phyloP scores from a whole-genome alignment of 2,113 vertebrate genomes.

The Naja naja region DNA sequence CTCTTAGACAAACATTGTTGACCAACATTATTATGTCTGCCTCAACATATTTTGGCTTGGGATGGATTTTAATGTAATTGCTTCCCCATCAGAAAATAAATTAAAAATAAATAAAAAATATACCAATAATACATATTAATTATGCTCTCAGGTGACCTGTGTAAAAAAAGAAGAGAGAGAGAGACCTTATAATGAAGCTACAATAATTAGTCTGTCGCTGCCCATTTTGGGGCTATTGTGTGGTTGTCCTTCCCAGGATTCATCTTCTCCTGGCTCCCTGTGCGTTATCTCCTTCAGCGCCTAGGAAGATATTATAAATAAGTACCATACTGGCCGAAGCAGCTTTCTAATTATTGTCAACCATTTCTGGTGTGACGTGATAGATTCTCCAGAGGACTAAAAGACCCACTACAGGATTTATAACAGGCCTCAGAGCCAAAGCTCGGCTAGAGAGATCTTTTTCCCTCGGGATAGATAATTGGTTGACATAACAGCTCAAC shows the following conservation, averaged over 20 bases:
- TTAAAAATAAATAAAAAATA: slow-evolving; percentile 84
- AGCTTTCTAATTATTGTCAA: slow-evolving; percentile 83
- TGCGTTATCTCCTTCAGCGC: slow-evolving; percentile 84
- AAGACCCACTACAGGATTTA: slow-evolving; percentile 79
- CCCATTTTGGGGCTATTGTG: slow-evolving; percentile 96
- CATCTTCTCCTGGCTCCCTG: slow-evolving; percentile 83
- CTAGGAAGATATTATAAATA: slow-evolving; percentile 81
- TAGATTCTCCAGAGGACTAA: slow-evolving; percentile 79
- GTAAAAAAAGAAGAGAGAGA: slow-evolving; percentile 74
- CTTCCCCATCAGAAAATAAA: slow-evolving; percentile 74
- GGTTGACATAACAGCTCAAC: slow-evolving; percentile 81
- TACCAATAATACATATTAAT: slow-evolving; percentile 98
- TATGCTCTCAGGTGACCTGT: slow-evolving; percentile 97
- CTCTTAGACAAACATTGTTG: slow-evolving; percentile 92
- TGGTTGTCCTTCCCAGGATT: slow-evolving; percentile 84
- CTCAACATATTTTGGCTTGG: slow-evolving; percentile 81
- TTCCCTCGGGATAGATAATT: slow-evolving; percentile 82
- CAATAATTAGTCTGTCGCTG: slow-evolving; percentile 97
- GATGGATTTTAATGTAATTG: slow-evolving; percentile 92
- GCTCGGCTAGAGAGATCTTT: slow-evolving; percentile 78
- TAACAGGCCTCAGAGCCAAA: slow-evolving; percentile 83
- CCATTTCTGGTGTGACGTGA: slow-evolving; percentile 82
- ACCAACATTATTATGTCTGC: slow-evolving; percentile 98
- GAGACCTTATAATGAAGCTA: slow-evolving; percentile 92
- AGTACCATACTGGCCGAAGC: slow-evolving; percentile 79